Conservation (phyloP, 2,797 vertebrate species). For the Molothrus ater region DNA sequence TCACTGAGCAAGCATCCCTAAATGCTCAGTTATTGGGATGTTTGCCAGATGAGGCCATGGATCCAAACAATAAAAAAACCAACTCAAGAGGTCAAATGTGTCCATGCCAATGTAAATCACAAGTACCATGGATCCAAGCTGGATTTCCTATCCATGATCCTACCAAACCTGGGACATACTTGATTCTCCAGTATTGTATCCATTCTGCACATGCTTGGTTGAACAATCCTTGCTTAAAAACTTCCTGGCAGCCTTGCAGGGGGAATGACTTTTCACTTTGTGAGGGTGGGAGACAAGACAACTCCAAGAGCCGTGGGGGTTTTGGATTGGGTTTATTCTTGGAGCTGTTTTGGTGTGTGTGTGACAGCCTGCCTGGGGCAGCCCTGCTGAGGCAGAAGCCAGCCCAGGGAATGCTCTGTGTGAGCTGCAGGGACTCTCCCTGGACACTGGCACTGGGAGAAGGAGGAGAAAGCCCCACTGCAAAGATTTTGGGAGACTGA, state of each 20-base stretch:
- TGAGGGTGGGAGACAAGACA: neutral
- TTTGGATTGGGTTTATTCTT: neutral
- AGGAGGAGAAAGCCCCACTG: neutral
- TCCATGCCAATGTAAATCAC: neutral
- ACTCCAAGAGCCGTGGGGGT: neutral
- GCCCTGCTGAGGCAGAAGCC: neutral
- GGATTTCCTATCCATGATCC: neutral
- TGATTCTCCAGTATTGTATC: neutral
- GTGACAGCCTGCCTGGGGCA: neutral
- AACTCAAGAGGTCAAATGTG: neutral
- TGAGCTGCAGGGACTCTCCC: neutral
- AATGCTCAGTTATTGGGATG: neutral
- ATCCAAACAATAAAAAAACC: neutral
- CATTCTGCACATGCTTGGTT: neutral
- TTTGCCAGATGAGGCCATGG: neutral
- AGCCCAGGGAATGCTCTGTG: neutral
- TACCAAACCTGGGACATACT: fast-evolving
- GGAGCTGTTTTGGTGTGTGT: neutral
- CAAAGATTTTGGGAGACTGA: neutral
- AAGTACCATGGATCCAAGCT: neutral
- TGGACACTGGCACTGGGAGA: neutral
- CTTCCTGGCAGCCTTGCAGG: neutral
- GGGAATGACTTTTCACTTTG: neutral
- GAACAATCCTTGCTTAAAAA: neutral
- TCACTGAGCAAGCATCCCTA: neutral